A percentile compares a stretch with the other conserved stretches of the same genome.
Conservation (phyloP, 2,888 invertebrate genomes). For the Phengaris arion region DNA sequence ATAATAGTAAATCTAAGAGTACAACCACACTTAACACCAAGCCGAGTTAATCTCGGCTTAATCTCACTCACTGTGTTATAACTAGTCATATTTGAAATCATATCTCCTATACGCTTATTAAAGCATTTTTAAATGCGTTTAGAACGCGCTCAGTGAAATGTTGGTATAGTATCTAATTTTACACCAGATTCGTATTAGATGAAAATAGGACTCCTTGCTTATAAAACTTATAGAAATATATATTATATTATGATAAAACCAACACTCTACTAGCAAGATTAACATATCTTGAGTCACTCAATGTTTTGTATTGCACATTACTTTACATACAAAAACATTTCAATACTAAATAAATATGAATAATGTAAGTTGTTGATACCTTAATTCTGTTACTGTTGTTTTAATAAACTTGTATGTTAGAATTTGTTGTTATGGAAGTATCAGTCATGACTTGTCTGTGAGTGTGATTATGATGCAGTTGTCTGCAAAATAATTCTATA, state of each 20-base stretch:
- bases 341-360: neutral
- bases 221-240: constrained; percentile 46
- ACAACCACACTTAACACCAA: constrained; percentile 63
- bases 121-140: constrained; percentile 53
- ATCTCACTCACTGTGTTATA: constrained; percentile 44
- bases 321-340: constrained; percentile 37
- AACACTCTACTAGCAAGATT: constrained; percentile 68
- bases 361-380: constrained; percentile 14
- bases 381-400: constrained; percentile 11
- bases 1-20: constrained; percentile 63
- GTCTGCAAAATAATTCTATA: neutral
- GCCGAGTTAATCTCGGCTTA: constrained; percentile 63
- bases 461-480: too few species aligned
- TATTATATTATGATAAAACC: constrained; percentile 60
- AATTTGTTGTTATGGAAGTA: too few species aligned
- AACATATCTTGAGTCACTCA: constrained; percentile 40
- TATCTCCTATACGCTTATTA: constrained; percentile 56
- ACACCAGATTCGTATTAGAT: constrained; percentile 33
- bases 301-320: constrained; percentile 65
- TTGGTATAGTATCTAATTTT: constrained; percentile 32
- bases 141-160: constrained; percentile 38
- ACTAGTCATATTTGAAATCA: constrained; percentile 73
- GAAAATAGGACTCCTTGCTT: constrained; percentile 36
- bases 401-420: too few species aligned
- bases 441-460: too few species aligned